A percentile compares a stretch with the other conserved stretches of the same genome.
Conservation (phyloP, 35 echinoderm and acorn worm species). For the Patiria miniata region DNA sequence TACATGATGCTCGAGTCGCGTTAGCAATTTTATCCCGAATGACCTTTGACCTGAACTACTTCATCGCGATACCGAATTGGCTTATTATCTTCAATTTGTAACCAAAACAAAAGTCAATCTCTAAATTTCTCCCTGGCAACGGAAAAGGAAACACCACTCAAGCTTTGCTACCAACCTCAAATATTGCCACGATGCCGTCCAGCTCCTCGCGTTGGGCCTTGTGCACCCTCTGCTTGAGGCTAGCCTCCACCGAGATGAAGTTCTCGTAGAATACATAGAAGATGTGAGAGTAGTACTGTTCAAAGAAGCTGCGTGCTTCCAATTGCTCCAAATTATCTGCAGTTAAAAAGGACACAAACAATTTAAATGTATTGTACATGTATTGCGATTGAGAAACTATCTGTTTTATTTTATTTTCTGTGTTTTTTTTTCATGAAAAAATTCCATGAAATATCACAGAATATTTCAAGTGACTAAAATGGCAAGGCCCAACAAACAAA, state of each 20-base stretch:
- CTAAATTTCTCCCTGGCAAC: no score
- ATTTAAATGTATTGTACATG: neutral
- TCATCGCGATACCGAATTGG: no score
- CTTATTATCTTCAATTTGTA: no score
- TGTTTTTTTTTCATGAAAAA: no score
- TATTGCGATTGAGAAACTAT: neutral
- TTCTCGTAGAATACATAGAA: conserved; percentile 91
- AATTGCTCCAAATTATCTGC: conserved; percentile 54
- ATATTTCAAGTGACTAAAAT: no score
- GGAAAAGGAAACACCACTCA: no score
- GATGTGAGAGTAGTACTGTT: conserved; percentile 79
- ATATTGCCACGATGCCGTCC: conserved; percentile 61
- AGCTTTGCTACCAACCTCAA: conserved; percentile 53
- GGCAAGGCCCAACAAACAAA: no score
- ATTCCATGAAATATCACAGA: neutral
- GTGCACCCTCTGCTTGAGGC: conserved; percentile 71
- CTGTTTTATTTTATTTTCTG: neutral
- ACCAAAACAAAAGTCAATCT: no score
- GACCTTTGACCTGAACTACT: no score
- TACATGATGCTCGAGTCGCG: no score
- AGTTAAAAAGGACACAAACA: conserved; percentile 18
- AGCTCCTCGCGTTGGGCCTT: conserved; percentile 78
- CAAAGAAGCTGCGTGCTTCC: conserved; percentile 76
- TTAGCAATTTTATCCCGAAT: no score
- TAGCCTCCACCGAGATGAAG: conserved; percentile 66